Conservation (phyloP, 2,113 vertebrate species). For the Erythrolamprus reginae region DNA sequence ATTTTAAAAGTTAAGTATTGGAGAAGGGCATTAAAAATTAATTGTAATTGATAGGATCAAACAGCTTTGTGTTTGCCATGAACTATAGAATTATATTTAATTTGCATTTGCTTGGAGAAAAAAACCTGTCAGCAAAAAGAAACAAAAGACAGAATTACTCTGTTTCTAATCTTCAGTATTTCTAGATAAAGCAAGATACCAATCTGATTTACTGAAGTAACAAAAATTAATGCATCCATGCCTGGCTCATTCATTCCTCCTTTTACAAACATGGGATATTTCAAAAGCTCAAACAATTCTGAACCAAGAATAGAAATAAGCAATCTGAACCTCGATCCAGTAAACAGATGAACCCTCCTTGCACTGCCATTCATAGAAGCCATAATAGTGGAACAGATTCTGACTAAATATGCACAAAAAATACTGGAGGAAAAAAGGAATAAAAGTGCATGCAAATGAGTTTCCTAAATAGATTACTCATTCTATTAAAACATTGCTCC, state of each 20-base stretch:
- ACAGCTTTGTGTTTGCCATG: not conserved
- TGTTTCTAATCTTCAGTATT: not conserved
- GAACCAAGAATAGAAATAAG: not conserved
- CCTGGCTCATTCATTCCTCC: not conserved
- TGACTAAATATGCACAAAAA: slow-evolving; percentile 2
- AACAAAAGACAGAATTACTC: not conserved
- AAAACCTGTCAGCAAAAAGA: not conserved
- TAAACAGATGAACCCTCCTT: not conserved
- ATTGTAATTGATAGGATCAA: not conserved
- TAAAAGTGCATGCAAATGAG: slow-evolving; percentile 23
- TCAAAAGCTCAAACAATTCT: not conserved
- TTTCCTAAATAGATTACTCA: slow-evolving; percentile 20
- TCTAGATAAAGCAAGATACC: not conserved
- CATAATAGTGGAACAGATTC: not conserved
- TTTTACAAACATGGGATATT: not conserved
- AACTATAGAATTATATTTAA: not conserved
- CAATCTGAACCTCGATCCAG: not conserved
- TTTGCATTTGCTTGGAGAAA: not conserved
- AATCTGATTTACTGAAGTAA: not conserved
- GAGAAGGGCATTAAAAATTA: not conserved
- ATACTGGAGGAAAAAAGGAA: slow-evolving; percentile 1
- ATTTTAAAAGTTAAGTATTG: not conserved
- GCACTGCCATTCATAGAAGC: not conserved
- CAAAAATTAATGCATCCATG: not conserved
- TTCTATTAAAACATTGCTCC: slow-evolving; percentile 34